Evolutionary conservation across 1,140 invertebrate genomes (phyloP).

Genomic region (Campoletis sonorensis): DNA sequence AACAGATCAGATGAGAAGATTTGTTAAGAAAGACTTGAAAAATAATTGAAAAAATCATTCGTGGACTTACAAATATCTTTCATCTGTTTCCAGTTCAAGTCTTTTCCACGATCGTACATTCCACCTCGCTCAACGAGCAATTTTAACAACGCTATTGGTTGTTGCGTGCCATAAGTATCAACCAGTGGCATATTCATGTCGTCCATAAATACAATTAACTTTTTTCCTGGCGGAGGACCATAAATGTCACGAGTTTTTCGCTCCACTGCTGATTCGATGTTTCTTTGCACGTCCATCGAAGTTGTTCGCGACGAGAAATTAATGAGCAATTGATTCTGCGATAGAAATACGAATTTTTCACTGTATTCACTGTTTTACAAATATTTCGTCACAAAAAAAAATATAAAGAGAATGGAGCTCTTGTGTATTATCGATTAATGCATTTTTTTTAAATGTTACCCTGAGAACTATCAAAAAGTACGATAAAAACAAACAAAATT

Average conservation of each 20-base stretch:
- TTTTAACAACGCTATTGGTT: slow-evolving; percentile 93
- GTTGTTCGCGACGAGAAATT: slow-evolving; percentile 95
- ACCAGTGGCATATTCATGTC: slow-evolving; percentile 96
- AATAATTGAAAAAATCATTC: no score
- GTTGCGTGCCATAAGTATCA: slow-evolving; percentile 93
- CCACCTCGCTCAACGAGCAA: slow-evolving; percentile 90
- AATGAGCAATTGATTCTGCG: slow-evolving; percentile 84
- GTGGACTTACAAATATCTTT: slow-evolving; percentile 83
- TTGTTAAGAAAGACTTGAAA: not conserved
- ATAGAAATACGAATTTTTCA: slow-evolving; percentile 45
- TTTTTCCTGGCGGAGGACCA: slow-evolving; percentile 91
- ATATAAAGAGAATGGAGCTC: no score
- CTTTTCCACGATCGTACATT: slow-evolving; percentile 92
- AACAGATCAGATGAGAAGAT: no score
- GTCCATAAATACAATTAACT: slow-evolving; percentile 92
- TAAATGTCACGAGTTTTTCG: slow-evolving; percentile 93
- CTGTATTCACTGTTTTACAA: no score
- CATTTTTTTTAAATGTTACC: no score
- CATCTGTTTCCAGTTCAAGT: slow-evolving; percentile 92
- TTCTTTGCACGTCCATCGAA: slow-evolving; percentile 91
- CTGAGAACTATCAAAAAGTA: no score
- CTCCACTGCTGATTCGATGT: slow-evolving; percentile 90
- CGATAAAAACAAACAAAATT: slow-evolving; percentile 20
- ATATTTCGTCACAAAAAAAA: no score
- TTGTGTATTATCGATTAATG: no score